phyloP scores from a whole-genome alignment of 1,140 invertebrate species.

The Batillaria attramentaria region DNA sequence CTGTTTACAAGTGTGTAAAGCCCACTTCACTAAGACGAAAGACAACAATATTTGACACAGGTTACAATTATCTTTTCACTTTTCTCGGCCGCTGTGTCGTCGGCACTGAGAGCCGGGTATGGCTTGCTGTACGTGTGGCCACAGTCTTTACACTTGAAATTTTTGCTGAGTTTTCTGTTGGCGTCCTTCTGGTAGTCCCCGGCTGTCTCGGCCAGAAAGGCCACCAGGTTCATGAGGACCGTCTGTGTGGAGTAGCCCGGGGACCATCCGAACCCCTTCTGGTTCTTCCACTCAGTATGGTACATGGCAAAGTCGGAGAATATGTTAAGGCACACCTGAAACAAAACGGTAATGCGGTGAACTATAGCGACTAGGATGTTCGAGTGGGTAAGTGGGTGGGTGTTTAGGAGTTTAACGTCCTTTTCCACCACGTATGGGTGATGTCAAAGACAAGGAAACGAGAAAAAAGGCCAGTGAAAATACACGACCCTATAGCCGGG shows the following conservation, averaged over 20 bases:
- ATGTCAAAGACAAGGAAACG: too few relatives aligned
- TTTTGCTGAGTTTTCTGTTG: conserved; percentile 28
- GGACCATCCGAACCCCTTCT: conserved; percentile 61
- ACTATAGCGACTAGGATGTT: too few relatives aligned
- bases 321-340: conserved; percentile 58
- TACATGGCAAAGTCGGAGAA: conserved; percentile 62
- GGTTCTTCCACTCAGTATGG: conserved; percentile 61
- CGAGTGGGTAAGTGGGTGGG: too few relatives aligned
- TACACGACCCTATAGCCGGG: too few relatives aligned
- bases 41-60: too few relatives aligned
- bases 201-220: conserved; percentile 58
- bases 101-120: conserved; percentile 50
- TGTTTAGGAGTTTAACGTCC: too few relatives aligned
- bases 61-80: too few relatives aligned
- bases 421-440: too few relatives aligned
- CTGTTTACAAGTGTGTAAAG: background rate
- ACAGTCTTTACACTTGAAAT: conserved; percentile 57
- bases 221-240: conserved; percentile 59
- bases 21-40: background rate
- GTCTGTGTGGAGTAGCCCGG: conserved; percentile 64
- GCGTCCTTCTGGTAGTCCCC: background rate
- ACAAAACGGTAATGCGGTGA: too few relatives aligned
- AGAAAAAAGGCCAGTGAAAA: too few relatives aligned
- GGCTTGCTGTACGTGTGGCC: conserved; percentile 59
- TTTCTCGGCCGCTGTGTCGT: too few relatives aligned